phyloP scores from a whole-genome alignment of 2,888 invertebrate species.

The Copidosoma aretas region DNA sequence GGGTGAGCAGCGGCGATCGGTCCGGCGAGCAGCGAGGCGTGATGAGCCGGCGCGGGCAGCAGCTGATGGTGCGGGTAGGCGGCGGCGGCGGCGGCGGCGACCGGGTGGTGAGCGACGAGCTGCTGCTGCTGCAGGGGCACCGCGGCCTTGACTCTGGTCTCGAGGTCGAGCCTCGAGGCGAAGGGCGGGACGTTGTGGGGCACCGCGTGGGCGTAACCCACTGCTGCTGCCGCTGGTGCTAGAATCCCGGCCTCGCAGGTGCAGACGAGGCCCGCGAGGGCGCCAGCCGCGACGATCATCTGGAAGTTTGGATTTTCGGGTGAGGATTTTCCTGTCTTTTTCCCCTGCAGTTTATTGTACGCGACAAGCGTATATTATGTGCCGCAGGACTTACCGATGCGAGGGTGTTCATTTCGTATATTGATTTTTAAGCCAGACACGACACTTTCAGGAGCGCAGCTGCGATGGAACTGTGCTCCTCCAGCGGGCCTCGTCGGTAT shows the following conservation, averaged over 20 bases:
- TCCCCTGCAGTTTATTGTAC: no score
- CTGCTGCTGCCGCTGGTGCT: conserved; percentile 65
- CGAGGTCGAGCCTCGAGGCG: conserved; percentile 69
- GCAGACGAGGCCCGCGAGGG: conserved; percentile 51
- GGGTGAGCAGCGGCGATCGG: neutral
- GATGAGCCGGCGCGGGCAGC: neutral
- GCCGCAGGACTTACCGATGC: conserved; percentile 36
- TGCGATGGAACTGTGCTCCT: conserved; percentile 20
- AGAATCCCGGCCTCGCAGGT: conserved; percentile 57
- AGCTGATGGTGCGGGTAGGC: neutral
- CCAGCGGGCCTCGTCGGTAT: conserved; percentile 41
- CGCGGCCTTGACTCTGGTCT: conserved; percentile 61
- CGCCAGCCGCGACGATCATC: conserved; percentile 41
- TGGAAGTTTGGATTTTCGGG: conserved; percentile 18
- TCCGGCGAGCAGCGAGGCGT: neutral
- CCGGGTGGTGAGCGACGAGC: neutral
- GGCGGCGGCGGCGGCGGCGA: neutral
- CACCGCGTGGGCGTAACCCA: conserved; percentile 68
- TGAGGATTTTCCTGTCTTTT: no score
- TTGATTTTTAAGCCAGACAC: conserved; percentile 31
- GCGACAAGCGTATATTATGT: no score
- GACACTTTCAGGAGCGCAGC: conserved; percentile 16
- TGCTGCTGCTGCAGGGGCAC: conserved; percentile 34
- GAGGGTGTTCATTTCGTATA: conserved; percentile 45
- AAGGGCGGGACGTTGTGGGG: conserved; percentile 72